Evolutionary conservation across 2,888 invertebrate genomes (phyloP).

Genomic region (Pardosa pseudoannulata): DNA sequence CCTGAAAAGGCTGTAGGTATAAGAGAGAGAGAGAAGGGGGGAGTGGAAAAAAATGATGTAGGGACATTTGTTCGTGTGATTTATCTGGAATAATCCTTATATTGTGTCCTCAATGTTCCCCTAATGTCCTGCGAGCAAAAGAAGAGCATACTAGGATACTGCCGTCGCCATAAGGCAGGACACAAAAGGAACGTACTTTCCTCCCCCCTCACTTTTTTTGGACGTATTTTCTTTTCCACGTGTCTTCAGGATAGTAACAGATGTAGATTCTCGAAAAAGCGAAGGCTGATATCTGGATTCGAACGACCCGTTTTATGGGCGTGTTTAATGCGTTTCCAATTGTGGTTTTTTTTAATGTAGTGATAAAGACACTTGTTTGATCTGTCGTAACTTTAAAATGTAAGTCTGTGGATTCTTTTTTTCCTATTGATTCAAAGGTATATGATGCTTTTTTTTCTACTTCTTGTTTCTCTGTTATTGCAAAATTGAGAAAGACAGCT

Average conservation of each 20-base stretch:
- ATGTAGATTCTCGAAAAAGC: neutral
- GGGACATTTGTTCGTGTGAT: slow-evolving; percentile 71
- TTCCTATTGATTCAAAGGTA: too few relatives aligned
- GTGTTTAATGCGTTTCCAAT: slow-evolving; percentile 8
- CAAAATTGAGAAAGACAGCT: too few relatives aligned
- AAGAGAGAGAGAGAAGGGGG: slow-evolving; percentile 15
- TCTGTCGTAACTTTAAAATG: neutral
- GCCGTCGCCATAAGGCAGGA: slow-evolving; percentile 46
- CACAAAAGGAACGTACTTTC: slow-evolving; percentile 38
- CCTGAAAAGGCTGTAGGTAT: slow-evolving; percentile 18
- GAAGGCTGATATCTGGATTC: neutral
- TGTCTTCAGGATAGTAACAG: slow-evolving; percentile 8
- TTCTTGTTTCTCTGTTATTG: too few relatives aligned
- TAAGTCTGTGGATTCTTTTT: neutral
- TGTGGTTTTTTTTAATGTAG: neutral
- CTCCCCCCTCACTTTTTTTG: neutral
- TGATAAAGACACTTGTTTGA: slow-evolving; percentile 13
- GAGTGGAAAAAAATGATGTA: slow-evolving; percentile 52
- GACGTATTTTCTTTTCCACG: neutral
- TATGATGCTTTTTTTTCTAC: too few relatives aligned
- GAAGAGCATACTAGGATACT: slow-evolving; percentile 55
- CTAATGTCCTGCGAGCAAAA: slow-evolving; percentile 57
- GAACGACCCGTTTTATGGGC: neutral
- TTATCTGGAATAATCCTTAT: slow-evolving; percentile 71
- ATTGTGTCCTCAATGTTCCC: slow-evolving; percentile 70